Evolutionary conservation across 2,113 vertebrate genomes (phyloP), one percentile per base, ranked within the genome.

Genomic region (Engystomops pustulosus): DNA sequence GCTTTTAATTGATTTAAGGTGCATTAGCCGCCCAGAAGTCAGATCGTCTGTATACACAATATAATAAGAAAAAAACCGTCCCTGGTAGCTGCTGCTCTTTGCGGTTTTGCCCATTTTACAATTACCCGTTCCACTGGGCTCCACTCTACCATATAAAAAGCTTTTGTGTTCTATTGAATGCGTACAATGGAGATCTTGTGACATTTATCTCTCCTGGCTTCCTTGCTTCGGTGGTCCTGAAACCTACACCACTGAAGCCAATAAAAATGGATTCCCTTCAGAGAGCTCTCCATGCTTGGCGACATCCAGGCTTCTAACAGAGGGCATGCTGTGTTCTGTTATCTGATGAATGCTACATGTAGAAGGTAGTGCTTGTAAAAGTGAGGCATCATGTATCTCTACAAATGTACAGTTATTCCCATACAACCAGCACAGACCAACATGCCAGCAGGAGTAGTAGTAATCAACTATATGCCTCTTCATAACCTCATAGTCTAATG

Each of bases 1-100:
- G 23, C 80, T 72, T 82, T 82, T 53, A 60, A 82, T 82, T 82
- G 80, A 71, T 82, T 82, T 82, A 62, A 82, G 68, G 72, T 84
- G 72, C 72, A 84, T 77, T 77, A 68, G 82, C 72, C 68, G 44
- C 45, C 15, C 60, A 68, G 74, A 41, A 77, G 60, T n/a, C 82
- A 58, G 65, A 47, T 82, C 69, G 68, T 84, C 77, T 67, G 76
- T 67, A 67, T 76, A 68, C 72, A 68, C 69, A 30, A 72, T 78
- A 84, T 49, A 75, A 75, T 75, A 68, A 51, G 71, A 65, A 67
- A n/a, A n/a, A n/a, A n/a, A n/a, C n/a, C n/a, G n/a, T n/a, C 58
- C 23, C 23, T 14, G 41, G 65, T 53, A 38, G 69, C 70, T 36
- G 30, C 60, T 69, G 25, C 65, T 77, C 20, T 68, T 25, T 45